Evolutionary conservation across 2,888 invertebrate species (phyloP).

Genomic region (Gastrophysa polygoni): DNA sequence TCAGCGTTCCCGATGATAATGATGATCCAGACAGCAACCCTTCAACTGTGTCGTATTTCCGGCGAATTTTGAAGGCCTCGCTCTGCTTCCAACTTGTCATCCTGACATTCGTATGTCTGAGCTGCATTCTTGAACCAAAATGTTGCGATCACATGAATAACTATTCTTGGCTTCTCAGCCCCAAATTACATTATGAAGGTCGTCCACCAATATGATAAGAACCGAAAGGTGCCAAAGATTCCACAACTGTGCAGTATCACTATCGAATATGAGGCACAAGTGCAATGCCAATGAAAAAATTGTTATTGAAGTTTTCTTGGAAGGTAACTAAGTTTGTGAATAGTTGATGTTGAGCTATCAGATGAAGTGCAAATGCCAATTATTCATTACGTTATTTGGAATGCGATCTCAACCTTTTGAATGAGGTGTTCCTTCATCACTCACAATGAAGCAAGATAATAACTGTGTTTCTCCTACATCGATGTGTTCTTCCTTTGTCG

Average conservation of each 20-base stretch:
- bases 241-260: no score
- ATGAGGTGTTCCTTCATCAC: no score
- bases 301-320: no score
- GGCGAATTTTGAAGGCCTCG: conserved; percentile 75
- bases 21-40: conserved; percentile 64
- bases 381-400: no score
- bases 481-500: not conserved
- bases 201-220: conserved; percentile 75
- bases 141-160: conserved; percentile 82
- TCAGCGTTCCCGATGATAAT: conserved; percentile 58
- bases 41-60: conserved; percentile 66
- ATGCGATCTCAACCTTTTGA: no score
- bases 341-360: no score
- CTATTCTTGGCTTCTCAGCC: conserved; percentile 75
- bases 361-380: no score
- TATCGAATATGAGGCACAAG: not conserved
- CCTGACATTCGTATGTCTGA: conserved; percentile 73
- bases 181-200: conserved; percentile 80
- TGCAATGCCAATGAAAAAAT: not conserved
- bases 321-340: no score
- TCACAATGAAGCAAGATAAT: no score
- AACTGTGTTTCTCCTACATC: no score
- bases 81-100: conserved; percentile 78
- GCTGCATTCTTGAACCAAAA: conserved; percentile 76
- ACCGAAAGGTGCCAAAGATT: no score